Evolutionary conservation across 2,113 vertebrate species (phyloP).

Genomic region (Cyprinodon variegatus): DNA sequence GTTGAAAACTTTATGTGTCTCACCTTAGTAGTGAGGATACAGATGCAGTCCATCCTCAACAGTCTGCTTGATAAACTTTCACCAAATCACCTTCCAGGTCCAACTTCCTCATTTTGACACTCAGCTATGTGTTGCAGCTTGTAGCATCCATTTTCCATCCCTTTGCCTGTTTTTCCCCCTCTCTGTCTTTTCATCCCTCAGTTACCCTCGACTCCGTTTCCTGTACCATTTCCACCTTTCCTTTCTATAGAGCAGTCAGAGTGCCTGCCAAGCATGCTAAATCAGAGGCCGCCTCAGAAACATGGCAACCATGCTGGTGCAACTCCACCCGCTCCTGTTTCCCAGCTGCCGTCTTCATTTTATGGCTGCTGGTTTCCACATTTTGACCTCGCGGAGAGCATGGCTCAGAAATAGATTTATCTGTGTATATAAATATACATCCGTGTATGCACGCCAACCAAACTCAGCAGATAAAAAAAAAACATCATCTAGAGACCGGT

Average conservation of each 20-base stretch:
- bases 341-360: conserved; percentile 59
- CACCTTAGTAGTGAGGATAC: conserved; percentile 77
- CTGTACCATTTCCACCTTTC: conserved; percentile 56
- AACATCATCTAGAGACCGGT: conserved; percentile 27
- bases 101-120: conserved; percentile 31
- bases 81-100: conserved; percentile 33
- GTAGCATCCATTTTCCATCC: conserved; percentile 33
- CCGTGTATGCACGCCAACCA: conserved; percentile 8
- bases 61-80: conserved; percentile 52
- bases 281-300: conserved; percentile 39
- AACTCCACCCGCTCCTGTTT: conserved; percentile 48
- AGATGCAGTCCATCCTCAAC: conserved; percentile 74
- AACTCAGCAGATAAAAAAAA: conserved; percentile 6
- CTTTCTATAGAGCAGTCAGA: conserved; percentile 27
- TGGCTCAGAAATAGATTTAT: conserved; percentile 27
- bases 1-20: conserved; percentile 27
- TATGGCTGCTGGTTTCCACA: conserved; percentile 62
- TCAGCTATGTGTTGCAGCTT: conserved; percentile 43
- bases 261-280: conserved; percentile 33
- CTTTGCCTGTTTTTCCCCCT: conserved; percentile 27
- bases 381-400: conserved; percentile 52
- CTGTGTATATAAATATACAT: conserved; percentile 15
- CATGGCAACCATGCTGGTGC: conserved; percentile 46
- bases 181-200: conserved; percentile 32
- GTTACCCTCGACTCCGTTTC: conserved; percentile 37